Evolutionary conservation across 2,797 vertebrate genomes (phyloP).

Genomic region (Characodon lateralis): DNA sequence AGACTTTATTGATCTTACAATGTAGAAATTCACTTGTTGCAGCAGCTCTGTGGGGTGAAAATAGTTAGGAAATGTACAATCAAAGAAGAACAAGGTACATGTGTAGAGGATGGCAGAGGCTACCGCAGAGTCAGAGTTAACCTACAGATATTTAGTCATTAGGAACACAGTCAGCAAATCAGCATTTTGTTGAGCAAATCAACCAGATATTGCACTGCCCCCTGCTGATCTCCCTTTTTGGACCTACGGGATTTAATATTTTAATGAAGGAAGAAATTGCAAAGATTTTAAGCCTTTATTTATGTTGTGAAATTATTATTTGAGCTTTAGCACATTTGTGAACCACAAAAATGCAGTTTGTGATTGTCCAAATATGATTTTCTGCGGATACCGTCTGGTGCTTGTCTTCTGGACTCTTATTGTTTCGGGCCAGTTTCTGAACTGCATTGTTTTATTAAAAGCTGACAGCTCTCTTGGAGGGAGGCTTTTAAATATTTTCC

Average conservation of each 20-base stretch:
- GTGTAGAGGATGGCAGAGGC: too few relatives aligned
- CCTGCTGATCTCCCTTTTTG: not conserved
- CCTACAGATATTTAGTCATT: not conserved
- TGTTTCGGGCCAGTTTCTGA: not conserved
- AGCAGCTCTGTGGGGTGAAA: too few relatives aligned
- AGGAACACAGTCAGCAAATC: not conserved
- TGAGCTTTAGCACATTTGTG: not conserved
- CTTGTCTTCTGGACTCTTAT: too few relatives aligned
- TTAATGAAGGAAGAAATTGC: not conserved
- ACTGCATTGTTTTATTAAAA: not conserved
- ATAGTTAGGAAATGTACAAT: too few relatives aligned
- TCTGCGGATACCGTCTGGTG: not conserved
- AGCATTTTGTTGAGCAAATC: not conserved
- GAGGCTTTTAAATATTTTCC: not conserved
- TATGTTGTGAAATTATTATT: not conserved
- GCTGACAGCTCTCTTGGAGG: too few relatives aligned
- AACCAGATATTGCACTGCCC: not conserved
- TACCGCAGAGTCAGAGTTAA: too few relatives aligned
- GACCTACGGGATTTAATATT: not conserved
- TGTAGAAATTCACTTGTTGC: too few relatives aligned
- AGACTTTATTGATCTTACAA: too few relatives aligned
- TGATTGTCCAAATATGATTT: not conserved
- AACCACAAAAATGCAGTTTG: not conserved
- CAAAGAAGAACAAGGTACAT: too few relatives aligned
- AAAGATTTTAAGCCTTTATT: not conserved